These are phyloP conservation scores for Parelbella ahira DNA, from an alignment of 2,888 invertebrate species.

Conservation along the genomic window DNA sequence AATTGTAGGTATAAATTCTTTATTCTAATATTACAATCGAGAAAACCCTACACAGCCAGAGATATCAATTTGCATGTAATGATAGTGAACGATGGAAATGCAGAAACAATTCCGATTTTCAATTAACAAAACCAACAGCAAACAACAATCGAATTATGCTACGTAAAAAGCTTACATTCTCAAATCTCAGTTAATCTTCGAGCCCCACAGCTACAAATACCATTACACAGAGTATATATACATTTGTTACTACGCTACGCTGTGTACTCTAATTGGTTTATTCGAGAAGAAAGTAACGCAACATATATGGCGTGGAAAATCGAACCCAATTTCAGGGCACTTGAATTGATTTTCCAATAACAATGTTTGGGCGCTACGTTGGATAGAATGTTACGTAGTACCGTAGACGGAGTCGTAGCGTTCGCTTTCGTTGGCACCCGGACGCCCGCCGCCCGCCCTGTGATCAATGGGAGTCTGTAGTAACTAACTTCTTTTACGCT, in stretches of 20 bases:
- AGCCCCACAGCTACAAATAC: slow-evolving; percentile 43
- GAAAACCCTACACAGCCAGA: no score
- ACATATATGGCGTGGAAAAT: slow-evolving; percentile 20
- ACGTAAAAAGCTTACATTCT: slow-evolving; percentile 33
- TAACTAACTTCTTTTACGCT: slow-evolving; percentile 63
- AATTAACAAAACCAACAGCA: slow-evolving; percentile 10
- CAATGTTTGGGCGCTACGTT: slow-evolving; percentile 27
- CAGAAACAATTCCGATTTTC: background rate
- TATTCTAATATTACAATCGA: no score
- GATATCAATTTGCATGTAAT: no score
- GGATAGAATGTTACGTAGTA: slow-evolving; percentile 27
- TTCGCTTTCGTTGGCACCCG: slow-evolving; percentile 69
- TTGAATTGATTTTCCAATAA: slow-evolving; percentile 33
- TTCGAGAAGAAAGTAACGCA: slow-evolving; percentile 18
- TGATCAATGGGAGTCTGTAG: slow-evolving; percentile 72
- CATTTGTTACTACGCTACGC: slow-evolving; percentile 30
- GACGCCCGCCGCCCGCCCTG: slow-evolving; percentile 42
- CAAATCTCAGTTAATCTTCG: slow-evolving; percentile 44
- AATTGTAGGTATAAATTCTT: no score
- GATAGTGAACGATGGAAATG: no score
- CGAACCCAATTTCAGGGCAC: slow-evolving; percentile 7
- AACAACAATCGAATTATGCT: slow-evolving; percentile 13
- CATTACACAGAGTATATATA: slow-evolving; percentile 36
- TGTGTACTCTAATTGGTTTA: slow-evolving; percentile 18
- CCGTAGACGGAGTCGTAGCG: slow-evolving; percentile 41